Base-by-base conservation (phyloP, 2,113 vertebrate species). In the Pelodiscus sinensis region DNA sequence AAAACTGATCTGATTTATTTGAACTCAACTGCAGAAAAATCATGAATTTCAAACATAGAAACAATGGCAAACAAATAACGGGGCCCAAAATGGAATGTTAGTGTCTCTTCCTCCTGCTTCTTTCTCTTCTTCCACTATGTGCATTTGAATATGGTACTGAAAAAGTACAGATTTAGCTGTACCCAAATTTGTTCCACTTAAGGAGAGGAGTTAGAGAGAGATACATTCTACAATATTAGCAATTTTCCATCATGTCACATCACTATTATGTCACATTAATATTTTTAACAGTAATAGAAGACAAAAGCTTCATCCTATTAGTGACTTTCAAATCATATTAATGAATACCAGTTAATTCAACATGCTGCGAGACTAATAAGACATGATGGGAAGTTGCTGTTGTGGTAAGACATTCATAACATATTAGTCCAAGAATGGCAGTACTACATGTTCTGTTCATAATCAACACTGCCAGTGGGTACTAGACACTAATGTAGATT, bases 261-360 rank as follows among this genome's bases (percentile, higher is more conserved):
- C 57, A 88, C 12, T n/a, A 50, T 54, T 8, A 6, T 82, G 22
- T 87, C 90, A 52, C 12, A 79, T 4, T 90, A 68, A 3, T 75
- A 22, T 92, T 95, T 85, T 4, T 88, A 87, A 87, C 8, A 5
- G 35, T 82, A 85, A 87, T 85, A 77, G 89, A 75, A 91, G 13
- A 89, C 21, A 94, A 91, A 94, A 83, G 35, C 92, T 82, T 90
- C 0, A 2, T 92, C 60, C 44, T 2, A 86, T 92, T 91, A 93
- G 52, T 85, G 31, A 79, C 71, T 86, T 86, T 95, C 91, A 90
- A 71, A 93, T 93, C 79, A 90, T 57, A 62, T 92, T 94, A 90
- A 92, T 85, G 38, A 90, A 88, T 87, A 27, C 6, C 15, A 84
- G 16, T 31, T 93, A 86, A 13, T 31, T 22, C 54, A 94, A 81